These are phyloP conservation scores for Diplazon laetatorius DNA, from an alignment of 2,888 invertebrate species.

Conservation along the genomic window DNA sequence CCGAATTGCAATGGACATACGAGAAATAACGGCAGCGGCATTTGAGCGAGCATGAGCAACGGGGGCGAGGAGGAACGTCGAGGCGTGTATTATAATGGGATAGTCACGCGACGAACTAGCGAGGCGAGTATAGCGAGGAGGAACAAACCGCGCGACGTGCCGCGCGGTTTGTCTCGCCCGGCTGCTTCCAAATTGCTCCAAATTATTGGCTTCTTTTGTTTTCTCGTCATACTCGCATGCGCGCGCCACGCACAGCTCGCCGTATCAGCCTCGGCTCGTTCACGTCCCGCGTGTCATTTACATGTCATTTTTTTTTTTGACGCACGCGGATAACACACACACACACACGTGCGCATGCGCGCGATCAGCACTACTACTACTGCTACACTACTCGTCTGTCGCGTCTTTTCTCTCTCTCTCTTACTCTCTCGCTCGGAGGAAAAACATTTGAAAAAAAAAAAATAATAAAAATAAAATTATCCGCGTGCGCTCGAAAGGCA, in stretches of 20 bases:
- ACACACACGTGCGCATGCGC: constrained; percentile 13
- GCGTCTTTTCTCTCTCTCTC: too few relatives aligned
- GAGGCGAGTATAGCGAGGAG: constrained; percentile 47
- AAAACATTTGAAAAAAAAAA: too few relatives aligned
- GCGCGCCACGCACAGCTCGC: constrained; percentile 32
- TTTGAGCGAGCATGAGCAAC: not conserved
- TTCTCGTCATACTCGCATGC: constrained; percentile 78
- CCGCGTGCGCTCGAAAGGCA: constrained; percentile 9
- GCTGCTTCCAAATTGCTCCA: constrained; percentile 81
- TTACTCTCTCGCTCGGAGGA: not conserved
- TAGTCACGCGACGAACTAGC: constrained; percentile 61
- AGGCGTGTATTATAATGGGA: constrained; percentile 56
- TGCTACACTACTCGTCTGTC: constrained; percentile 2
- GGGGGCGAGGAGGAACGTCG: constrained; percentile 29
- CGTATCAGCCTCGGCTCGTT: constrained; percentile 69
- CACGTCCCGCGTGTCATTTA: constrained; percentile 69
- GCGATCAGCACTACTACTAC: too few relatives aligned
- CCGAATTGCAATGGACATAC: too few relatives aligned
- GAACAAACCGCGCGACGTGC: constrained; percentile 55
- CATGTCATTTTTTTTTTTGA: constrained; percentile 79
- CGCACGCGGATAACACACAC: constrained; percentile 62
- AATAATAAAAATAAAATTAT: too few relatives aligned
- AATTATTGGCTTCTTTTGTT: constrained; percentile 83
- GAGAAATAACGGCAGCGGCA: too few relatives aligned
- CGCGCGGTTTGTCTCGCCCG: constrained; percentile 76